These are phyloP conservation scores for Dendroctonus ponderosae DNA, from an alignment of 1,140 invertebrate species.

Conservation along the genomic window DNA sequence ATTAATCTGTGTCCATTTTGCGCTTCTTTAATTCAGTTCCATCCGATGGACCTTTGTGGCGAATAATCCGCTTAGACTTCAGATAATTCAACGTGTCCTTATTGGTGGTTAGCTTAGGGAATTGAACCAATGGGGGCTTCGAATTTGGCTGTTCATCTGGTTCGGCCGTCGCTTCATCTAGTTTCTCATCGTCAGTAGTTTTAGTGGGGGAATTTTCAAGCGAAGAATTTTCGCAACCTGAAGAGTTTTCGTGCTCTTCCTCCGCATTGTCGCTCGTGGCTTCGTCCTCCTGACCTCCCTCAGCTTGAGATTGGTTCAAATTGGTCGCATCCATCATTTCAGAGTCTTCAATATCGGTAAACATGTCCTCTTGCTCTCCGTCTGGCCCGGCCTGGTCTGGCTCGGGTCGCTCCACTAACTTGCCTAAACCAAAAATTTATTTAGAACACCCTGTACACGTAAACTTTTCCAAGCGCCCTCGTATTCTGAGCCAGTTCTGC, in stretches of 20 bases:
- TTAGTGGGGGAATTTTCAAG: constrained; percentile 32
- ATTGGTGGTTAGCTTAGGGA: constrained; percentile 41
- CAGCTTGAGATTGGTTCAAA: constrained; percentile 7
- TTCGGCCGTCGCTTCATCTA: constrained; percentile 33
- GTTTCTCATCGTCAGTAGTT: constrained; percentile 15
- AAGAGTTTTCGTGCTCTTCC: not conserved
- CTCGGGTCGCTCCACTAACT: constrained; percentile 35
- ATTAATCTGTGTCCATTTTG: constrained; percentile 11
- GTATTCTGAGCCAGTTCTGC: too few species aligned
- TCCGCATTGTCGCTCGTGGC: constrained; percentile 15
- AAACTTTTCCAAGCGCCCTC: too few species aligned
- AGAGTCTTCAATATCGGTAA: constrained; percentile 34
- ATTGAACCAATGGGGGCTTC: constrained; percentile 42
- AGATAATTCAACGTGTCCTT: constrained; percentile 47
- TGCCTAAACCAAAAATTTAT: constrained; percentile 31
- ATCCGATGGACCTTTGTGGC: constrained; percentile 39
- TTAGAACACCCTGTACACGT: too few species aligned
- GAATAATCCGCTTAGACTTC: constrained; percentile 47
- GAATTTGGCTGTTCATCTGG: constrained; percentile 24
- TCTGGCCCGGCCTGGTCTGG: constrained; percentile 30
- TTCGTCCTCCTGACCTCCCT: not conserved
- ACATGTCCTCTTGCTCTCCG: constrained; percentile 37
- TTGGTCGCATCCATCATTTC: constrained; percentile 22
- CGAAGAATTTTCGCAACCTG: not conserved
- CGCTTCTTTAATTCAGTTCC: constrained; percentile 28